Base-by-base conservation (phyloP, 2,888 invertebrate species). In the Dolomedes plantarius region DNA sequence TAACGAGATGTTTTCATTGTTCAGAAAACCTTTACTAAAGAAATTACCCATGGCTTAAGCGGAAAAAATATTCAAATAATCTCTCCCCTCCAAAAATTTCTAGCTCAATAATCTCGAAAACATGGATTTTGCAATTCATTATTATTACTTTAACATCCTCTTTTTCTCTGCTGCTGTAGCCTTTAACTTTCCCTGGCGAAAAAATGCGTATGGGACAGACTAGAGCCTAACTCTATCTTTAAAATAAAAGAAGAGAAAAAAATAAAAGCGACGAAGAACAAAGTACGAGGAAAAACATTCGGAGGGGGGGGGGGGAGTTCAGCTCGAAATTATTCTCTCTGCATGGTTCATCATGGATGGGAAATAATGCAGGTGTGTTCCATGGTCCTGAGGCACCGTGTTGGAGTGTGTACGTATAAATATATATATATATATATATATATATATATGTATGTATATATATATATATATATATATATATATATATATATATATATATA, bases 311-410 rank as follows among this genome's bases (percentile, higher is more conserved):
- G 39, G 27, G 29, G 67, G 76, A 50, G 36, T 32, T 13, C 29
- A 36, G 74, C 46, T 68, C 68, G 65, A 81, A 76, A 72, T 83
- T 76, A 76, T 77, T 76, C 75, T 64, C 64, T 69, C 68, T 76
- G 76, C 77, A 74, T 76, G 76, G 83, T 72, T 83, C 83, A 83
- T 83, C 83, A 83, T 76, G 67, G 46, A 50, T 77, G 76, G 65
- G 83, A 77, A 81, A 62, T 32, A 39, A 19, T 62, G 76, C 76
- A 83, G 83, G 65, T 83, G 82, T 41, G 13, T 36, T 46, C 46
- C 50, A 50, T 28, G 23, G 32, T 36, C 28, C 67, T 23, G 36
- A 29, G 67, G 68, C 28, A 68, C 41, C 29, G 39, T 50, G 11
- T 16, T 28, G 41, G 56, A 28, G 32, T n/a, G 46, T 77, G 64